Evolutionary conservation across 2,113 vertebrate species (phyloP), one percentile per base, ranked within the genome.

Genomic region (Laterallus jamaicensis): DNA sequence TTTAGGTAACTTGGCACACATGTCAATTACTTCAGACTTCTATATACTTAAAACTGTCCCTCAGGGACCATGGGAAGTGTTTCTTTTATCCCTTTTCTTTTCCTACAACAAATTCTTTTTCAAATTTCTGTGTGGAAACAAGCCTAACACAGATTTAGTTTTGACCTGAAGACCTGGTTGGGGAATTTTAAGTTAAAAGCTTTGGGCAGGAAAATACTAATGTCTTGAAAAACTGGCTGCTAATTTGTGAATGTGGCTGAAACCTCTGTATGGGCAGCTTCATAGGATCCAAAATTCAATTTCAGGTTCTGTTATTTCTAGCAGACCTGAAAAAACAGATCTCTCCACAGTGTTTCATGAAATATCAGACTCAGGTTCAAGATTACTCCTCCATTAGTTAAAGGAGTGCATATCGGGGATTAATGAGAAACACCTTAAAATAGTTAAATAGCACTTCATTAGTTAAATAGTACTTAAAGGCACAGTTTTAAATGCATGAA

Each of bases 81-180:
- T 95, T 94, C 63, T 96, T 95, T 95, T 95, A 97, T 77, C 58
- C n/a, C 25, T 86, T 95, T 97, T 97, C 82, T 69, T 95, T 58
- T 88, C 47, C 76, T 96, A 83, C 89, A 90, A n/a, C 22, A 8
- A 1, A 29, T 54, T 49, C 21, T 77, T 84, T 96, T 90, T 47
- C 25, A 58, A 80, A 77, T 85, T 96, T 92, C 84, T 94, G 26
- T 87, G 88, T 88, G 60, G 93, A 96, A 92, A 68, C 60, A 93
- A 92, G 75, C 88, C 88, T 92, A 82, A 96, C 94, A 75, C 37
- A 54, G 54, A 86, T 74, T 35, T 37, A 82, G 75, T 69, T 93
- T 89, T 97, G 93, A 95, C 82, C 52, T 56, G 12, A 35, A 75
- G 22, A 47, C 49, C 50, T n/a, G 11, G 2, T 50, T 70, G 37